A percentile compares a stretch with the other conserved stretches of the same genome.
These are phyloP conservation scores for Meloe dianella DNA, from an alignment of 2,888 invertebrate species.

Conservation along the genomic window DNA sequence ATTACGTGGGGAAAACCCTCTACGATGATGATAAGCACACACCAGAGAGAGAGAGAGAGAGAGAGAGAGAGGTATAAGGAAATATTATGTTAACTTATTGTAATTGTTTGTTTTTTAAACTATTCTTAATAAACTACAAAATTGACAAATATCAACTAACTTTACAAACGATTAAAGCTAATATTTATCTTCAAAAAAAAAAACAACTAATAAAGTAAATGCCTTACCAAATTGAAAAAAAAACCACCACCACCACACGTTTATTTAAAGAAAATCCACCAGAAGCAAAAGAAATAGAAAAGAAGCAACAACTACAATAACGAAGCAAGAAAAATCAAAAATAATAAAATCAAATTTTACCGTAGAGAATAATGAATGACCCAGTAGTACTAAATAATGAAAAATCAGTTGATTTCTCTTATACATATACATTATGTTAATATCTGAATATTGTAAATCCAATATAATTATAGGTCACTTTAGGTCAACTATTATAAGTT, in stretches of 20 bases:
- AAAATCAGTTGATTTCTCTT: constrained; percentile 21
- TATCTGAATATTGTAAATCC: constrained; percentile 32
- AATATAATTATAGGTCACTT: constrained; percentile 39
- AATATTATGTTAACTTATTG: constrained; percentile 33
- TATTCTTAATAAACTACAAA: constrained; percentile 25
- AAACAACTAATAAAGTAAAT: neutral
- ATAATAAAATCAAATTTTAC: constrained; percentile 32
- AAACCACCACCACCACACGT: constrained; percentile 53
- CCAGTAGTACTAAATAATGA: constrained; percentile 4
- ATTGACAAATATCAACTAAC: constrained; percentile 5
- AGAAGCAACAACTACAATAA: constrained; percentile 33
- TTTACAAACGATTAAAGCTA: neutral
- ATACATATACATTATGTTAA: constrained; percentile 37
- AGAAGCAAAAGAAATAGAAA: constrained; percentile 39
- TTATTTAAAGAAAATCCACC: constrained; percentile 30
- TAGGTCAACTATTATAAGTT: constrained; percentile 23
- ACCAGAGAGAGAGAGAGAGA: too few species aligned
- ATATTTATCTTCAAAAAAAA: constrained; percentile 10
- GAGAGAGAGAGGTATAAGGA: constrained; percentile 41
- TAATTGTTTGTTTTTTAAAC: constrained; percentile 11
- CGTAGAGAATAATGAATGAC: constrained; percentile 11
- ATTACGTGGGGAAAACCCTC: constrained; percentile 73
- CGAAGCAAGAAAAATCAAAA: constrained; percentile 38
- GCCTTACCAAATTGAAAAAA: constrained; percentile 52
- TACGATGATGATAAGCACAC: constrained; percentile 57